Conservation (phyloP, 1,140 invertebrate genomes). For the Eciton burchellii region DNA sequence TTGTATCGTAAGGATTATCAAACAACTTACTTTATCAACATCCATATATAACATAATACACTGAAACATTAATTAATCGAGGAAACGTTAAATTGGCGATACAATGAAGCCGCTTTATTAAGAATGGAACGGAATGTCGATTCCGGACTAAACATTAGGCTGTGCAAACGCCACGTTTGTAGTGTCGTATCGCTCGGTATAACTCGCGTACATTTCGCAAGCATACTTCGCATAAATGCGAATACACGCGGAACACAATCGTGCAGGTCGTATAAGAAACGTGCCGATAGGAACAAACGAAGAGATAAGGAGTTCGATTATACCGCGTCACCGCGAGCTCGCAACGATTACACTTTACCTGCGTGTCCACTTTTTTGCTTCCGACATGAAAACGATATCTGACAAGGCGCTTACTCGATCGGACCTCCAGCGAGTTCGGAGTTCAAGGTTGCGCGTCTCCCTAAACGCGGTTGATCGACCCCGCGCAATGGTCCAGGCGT, state of each 20-base stretch:
- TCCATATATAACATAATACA: neutral
- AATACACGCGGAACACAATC: neutral
- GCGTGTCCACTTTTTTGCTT: neutral
- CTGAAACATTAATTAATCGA: neutral
- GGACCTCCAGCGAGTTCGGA: conserved; percentile 23
- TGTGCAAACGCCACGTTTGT: conserved; percentile 9
- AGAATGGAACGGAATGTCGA: neutral
- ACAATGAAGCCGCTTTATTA: neutral
- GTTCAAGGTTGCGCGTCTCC: conserved; percentile 43
- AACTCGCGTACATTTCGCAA: neutral
- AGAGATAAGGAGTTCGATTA: conserved; percentile 42
- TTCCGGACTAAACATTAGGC: neutral
- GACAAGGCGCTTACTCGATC: neutral
- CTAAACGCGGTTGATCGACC: conserved; percentile 34
- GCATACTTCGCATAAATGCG: neutral
- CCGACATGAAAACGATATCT: conserved; percentile 15
- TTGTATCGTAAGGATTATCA: neutral
- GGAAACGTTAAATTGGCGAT: neutral
- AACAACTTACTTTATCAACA: neutral
- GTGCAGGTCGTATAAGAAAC: neutral
- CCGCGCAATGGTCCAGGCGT: neutral
- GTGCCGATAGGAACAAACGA: neutral
- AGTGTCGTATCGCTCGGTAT: neutral
- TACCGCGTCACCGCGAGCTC: neutral
- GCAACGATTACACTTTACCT: neutral